phyloP scores from a whole-genome alignment of 2,888 invertebrate species.

The Didymodactylos carnosus region DNA sequence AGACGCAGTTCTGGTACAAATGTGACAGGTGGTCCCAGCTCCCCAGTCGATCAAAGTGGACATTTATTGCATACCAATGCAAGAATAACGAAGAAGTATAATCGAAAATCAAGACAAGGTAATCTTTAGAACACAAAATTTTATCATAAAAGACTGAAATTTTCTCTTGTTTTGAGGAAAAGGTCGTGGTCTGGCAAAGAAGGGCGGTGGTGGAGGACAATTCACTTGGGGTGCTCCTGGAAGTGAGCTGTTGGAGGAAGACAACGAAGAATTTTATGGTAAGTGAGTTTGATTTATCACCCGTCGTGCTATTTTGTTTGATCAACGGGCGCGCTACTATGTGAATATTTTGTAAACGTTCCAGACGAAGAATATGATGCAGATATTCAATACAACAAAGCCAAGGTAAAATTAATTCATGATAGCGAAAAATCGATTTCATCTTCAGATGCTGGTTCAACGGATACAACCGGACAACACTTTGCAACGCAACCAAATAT shows the following conservation, averaged over 20 bases:
- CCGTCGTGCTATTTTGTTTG: too few species aligned
- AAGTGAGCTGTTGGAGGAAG: neutral
- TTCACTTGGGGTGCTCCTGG: slow-evolving; percentile 12
- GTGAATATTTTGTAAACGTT: too few species aligned
- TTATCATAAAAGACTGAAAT: neutral
- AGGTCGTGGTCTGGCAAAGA: slow-evolving; percentile 11
- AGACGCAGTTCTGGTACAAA: neutral
- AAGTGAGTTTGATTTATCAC: too few species aligned
- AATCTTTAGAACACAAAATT: too few species aligned
- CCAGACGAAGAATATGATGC: slow-evolving; percentile 1
- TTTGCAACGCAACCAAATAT: too few species aligned
- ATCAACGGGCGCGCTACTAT: too few species aligned
- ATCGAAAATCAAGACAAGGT: neutral
- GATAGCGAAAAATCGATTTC: too few species aligned
- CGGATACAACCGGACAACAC: too few species aligned
- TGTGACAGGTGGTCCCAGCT: neutral
- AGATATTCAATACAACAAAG: neutral
- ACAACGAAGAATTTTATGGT: neutral
- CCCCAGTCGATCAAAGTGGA: neutral
- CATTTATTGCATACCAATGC: neutral
- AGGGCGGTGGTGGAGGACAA: slow-evolving; percentile 8
- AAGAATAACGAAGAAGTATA: neutral
- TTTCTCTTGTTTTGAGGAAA: neutral
- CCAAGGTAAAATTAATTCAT: neutral
- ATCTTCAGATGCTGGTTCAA: too few species aligned